Evolutionary conservation across 92 coral and sea anemone genomes (phyloP), one percentile per base, ranked within the genome.

Genomic region (Palythoa grandiflora): DNA sequence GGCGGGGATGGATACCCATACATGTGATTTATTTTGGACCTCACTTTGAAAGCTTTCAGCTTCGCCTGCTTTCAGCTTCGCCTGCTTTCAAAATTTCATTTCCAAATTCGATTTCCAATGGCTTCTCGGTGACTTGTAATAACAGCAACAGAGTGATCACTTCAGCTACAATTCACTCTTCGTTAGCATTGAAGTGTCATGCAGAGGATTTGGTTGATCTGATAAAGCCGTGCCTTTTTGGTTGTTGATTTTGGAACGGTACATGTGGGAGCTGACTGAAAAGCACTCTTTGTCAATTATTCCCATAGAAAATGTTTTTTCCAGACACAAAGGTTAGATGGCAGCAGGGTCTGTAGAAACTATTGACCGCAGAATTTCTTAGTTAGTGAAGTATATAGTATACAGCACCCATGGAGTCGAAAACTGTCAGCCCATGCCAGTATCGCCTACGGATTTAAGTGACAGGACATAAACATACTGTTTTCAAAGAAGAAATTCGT

Each of bases 201-300:
- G 71, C 71, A 66, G 71, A 66, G 71, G 71, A 66, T n/a, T n/a
- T n/a, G n/a, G n/a, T n/a, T n/a, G n/a, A n/a, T 66, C 71, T 66
- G 71, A 16, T 66, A 66, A 66, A n/a, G 71, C 71, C 71, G 71
- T 66, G 71, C 71, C 71, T 66, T 66, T 66, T 66, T 66, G 71
- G 38, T 16, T 66, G 20, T 66, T 21, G 71, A 66, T 66, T 66
- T 66, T 66, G 71, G 71, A 66, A 66, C 71, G 71, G 71, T 66
- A 66, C 37, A 66, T 66, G 71, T 12, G 71, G 71, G 38, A 66
- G 71, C 71, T 66, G 71, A 66, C 71, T 66, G 71, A 66, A 66
- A 66, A 66, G 71, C 71, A 66, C 71, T 66, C 19, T 66, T 66
- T 66, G 71, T 55, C 71, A 66, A 66, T 66, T 66, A 66, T 66